Evolutionary conservation across 2,888 invertebrate species (phyloP), one percentile per base, ranked within the genome.

Genomic region (Daptonema setosum): DNA sequence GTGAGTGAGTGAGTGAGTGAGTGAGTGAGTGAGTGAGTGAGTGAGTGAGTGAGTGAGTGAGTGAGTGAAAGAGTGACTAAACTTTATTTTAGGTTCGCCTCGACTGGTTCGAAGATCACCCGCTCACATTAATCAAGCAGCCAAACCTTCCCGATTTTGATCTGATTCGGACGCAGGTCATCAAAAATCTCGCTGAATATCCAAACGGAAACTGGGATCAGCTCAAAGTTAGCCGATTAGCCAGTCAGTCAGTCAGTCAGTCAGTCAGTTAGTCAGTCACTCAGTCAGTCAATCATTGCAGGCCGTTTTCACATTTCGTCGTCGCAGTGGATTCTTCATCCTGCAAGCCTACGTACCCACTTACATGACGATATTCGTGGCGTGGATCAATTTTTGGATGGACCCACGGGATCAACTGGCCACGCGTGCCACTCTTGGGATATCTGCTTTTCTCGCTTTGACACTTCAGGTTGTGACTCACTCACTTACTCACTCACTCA

Each of bases 371-470:
- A 57, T 58, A 2, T 53, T 57, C 28, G 58, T 58, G 48, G 58
- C 58, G 8, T 58, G 57, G 54, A 58, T 56, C 48, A 57, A 48
- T 28, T 58, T 58, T 41, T 58, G 58, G 58, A 58, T 58, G 58
- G 58, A 58, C 51, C 57, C 56, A 11, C 45, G 28, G 14, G 56
- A 58, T 22, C 50, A 56, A 43, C 28, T 55, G 20, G 48, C 55
- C 20, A 52, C 52, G 29, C 28, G 52, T 2, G 41, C 54, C n/a
- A 43, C 54, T 17, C 54, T 54, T 45, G 54, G 58, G 30, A 59
- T 59, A 30, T 56, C 56, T 25, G 57, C 59, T 14, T 59, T 59
- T 28, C 51, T 59, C 26, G 59, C 59, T 1, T 58, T 59, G 52
- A 58, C 57, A 1, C 54, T 59, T 11, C n/a, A n/a, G n/a, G n/a